Evolutionary conservation across 30 jellyfish, hydroid and myxozoan species (phyloP).

Genomic region (Turritopsis rubra): DNA sequence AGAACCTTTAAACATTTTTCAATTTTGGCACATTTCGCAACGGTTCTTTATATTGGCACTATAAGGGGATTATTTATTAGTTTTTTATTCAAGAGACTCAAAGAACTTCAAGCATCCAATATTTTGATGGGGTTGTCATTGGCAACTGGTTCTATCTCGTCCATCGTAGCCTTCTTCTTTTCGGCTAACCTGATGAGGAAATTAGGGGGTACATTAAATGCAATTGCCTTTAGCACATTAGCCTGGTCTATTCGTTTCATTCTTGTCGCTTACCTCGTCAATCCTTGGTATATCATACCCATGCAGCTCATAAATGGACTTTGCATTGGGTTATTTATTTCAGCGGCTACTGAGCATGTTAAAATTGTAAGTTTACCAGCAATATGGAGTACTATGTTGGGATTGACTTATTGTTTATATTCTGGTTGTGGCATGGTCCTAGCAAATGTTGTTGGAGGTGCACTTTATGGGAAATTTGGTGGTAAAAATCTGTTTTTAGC

Average conservation of each 20-base stretch:
- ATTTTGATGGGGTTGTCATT: slow-evolving; percentile 65
- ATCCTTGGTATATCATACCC: slow-evolving; percentile 62
- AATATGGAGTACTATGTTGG: slow-evolving; percentile 52
- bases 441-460: slow-evolving; percentile 58
- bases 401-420: slow-evolving; percentile 41
- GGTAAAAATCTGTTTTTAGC: slow-evolving; percentile 29
- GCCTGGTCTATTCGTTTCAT: slow-evolving; percentile 40
- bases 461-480: slow-evolving; percentile 48
- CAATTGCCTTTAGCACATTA: slow-evolving; percentile 35
- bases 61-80: slow-evolving; percentile 57
- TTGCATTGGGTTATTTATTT: slow-evolving; percentile 61
- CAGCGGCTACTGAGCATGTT: slow-evolving; percentile 57
- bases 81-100: slow-evolving; percentile 45
- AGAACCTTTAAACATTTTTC: slow-evolving; percentile 38
- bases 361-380: slow-evolving; percentile 38
- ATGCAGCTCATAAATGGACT: slow-evolving; percentile 57
- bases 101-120: slow-evolving; percentile 31
- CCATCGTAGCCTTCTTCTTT: slow-evolving; percentile 48
- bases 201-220: slow-evolving; percentile 47
- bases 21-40: slow-evolving; percentile 45
- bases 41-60: slow-evolving; percentile 48
- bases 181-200: slow-evolving; percentile 33
- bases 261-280: slow-evolving; percentile 38
- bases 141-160: slow-evolving; percentile 58
- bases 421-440: slow-evolving; percentile 56